phyloP scores from a whole-genome alignment of 2,888 invertebrate genomes.

The Temnothorax unifasciatus region DNA sequence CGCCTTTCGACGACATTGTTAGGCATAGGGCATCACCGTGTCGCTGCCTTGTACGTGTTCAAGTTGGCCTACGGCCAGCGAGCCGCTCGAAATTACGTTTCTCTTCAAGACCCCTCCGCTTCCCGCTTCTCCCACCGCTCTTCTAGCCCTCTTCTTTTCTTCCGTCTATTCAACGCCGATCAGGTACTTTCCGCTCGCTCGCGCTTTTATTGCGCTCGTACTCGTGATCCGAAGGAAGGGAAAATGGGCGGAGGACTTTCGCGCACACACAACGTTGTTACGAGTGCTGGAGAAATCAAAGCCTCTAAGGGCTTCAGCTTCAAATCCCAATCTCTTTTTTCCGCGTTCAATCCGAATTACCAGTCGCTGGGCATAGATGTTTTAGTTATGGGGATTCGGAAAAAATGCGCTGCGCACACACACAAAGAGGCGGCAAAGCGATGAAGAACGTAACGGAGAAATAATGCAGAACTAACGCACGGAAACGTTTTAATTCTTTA shows the following conservation, averaged over 20 bases:
- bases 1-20: conserved; percentile 84
- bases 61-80: conserved; percentile 81
- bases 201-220: conserved; percentile 61
- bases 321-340: conserved; percentile 28
- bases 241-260: conserved; percentile 51
- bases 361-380: conserved; percentile 26
- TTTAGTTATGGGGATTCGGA: conserved; percentile 22
- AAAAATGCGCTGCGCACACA: background rate
- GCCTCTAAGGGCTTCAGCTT: conserved; percentile 26
- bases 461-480: background rate
- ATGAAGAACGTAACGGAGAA: background rate
- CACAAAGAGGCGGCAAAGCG: background rate
- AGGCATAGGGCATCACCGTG: conserved; percentile 71
- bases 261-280: conserved; percentile 52
- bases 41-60: conserved; percentile 78
- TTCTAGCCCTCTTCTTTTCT: conserved; percentile 44
- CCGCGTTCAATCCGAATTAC: conserved; percentile 30
- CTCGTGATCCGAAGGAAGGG: conserved; percentile 50
- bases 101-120: conserved; percentile 66
- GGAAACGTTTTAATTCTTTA: background rate
- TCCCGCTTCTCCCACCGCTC: background rate
- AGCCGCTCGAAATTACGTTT: conserved; percentile 74
- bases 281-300: conserved; percentile 48
- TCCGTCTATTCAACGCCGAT: conserved; percentile 65
- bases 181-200: conserved; percentile 44